A percentile compares a stretch with the other conserved stretches of the same genome.
Evolutionary conservation across 2,888 invertebrate species (phyloP).

Genomic region (Eilema sororculum): DNA sequence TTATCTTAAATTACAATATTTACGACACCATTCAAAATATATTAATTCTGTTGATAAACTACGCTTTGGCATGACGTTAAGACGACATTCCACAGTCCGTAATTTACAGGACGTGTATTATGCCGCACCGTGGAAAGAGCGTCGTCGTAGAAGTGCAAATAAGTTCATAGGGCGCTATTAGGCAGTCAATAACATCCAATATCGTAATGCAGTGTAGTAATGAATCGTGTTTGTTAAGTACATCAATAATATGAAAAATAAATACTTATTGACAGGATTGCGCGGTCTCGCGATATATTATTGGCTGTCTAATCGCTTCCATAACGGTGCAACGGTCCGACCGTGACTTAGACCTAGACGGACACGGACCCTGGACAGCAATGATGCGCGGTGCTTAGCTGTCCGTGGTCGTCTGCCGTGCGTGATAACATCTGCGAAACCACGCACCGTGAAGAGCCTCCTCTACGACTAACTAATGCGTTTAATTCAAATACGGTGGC

Average conservation of each 20-base stretch:
- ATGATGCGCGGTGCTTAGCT: not conserved
- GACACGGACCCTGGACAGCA: too few species aligned
- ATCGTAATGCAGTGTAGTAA: too few species aligned
- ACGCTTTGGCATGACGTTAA: not conserved
- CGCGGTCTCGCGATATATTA: too few species aligned
- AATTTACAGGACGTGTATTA: not conserved
- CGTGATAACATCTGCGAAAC: not conserved
- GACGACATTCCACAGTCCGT: not conserved
- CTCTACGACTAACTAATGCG: not conserved
- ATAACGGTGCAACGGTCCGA: too few species aligned
- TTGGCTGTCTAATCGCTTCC: too few species aligned
- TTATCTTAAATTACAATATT: slow-evolving; percentile 1
- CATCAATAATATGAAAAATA: too few species aligned
- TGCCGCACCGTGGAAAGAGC: not conserved
- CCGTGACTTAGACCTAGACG: too few species aligned
- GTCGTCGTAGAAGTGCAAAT: not conserved
- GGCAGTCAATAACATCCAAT: too few species aligned
- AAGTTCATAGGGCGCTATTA: too few species aligned
- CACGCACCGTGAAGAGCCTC: not conserved
- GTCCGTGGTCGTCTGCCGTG: not conserved
- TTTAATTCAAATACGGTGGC: not conserved
- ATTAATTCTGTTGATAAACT: not conserved
- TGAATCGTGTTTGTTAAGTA: too few species aligned
- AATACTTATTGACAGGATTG: too few species aligned
- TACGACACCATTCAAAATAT: not conserved